phyloP scores from a whole-genome alignment of 2,888 invertebrate genomes.

The Fragum fragum region DNA sequence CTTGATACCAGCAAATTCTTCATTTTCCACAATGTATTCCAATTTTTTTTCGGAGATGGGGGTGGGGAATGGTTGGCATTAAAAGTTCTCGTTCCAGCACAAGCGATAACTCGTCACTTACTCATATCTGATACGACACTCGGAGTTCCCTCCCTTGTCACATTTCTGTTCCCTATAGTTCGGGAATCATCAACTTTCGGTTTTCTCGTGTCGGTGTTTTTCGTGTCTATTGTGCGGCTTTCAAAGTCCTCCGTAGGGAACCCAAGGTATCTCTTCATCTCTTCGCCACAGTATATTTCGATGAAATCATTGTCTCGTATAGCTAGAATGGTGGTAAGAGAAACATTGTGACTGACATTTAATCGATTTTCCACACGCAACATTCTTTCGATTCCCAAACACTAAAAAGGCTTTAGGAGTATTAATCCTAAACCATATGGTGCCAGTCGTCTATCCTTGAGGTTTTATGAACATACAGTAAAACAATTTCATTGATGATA shows the following conservation, averaged over 20 bases:
- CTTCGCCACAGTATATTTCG: slow-evolving; percentile 75
- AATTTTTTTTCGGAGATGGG: too few species aligned
- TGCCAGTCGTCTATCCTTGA: too few species aligned
- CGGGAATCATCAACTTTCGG: slow-evolving; percentile 33
- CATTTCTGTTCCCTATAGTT: slow-evolving; percentile 29
- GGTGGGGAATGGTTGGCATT: too few species aligned
- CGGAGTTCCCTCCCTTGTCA: slow-evolving; percentile 48
- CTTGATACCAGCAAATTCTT: too few species aligned
- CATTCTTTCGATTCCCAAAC: neutral
- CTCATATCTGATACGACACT: slow-evolving; percentile 73
- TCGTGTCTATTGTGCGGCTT: slow-evolving; percentile 49
- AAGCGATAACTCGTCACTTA: slow-evolving; percentile 47
- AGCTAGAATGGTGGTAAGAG: slow-evolving; percentile 62
- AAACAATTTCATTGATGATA: too few species aligned
- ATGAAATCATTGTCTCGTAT: slow-evolving; percentile 75
- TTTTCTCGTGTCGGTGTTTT: slow-evolving; percentile 31
- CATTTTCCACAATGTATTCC: too few species aligned
- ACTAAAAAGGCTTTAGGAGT: too few species aligned
- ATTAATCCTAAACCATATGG: too few species aligned
- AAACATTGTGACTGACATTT: neutral
- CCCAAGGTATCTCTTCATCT: slow-evolving; percentile 71
- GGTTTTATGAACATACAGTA: too few species aligned
- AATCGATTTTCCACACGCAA: slow-evolving; percentile 1
- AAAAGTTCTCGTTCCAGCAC: too few species aligned
- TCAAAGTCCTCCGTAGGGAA: slow-evolving; percentile 52